phyloP scores from a whole-genome alignment of 2,888 invertebrate genomes.

The Orchestes rusci region DNA sequence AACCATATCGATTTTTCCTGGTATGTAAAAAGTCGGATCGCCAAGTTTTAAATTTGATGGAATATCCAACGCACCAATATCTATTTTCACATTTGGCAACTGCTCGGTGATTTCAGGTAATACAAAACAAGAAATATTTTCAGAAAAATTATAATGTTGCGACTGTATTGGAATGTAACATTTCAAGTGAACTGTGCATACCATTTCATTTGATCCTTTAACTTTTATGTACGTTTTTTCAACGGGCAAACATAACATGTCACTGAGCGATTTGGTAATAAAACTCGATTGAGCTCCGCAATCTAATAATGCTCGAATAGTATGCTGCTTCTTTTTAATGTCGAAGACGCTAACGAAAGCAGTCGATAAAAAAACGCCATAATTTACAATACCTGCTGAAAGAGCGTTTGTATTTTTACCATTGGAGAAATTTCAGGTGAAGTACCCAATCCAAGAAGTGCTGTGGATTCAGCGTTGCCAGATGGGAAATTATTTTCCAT shows the following conservation, averaged over 20 bases:
- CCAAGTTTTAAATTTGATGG: conserved; percentile 2
- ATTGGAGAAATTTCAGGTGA: not conserved
- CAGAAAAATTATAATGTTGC: not conserved
- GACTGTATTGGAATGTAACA: not conserved
- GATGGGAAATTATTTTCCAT: not conserved
- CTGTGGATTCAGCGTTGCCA: not conserved
- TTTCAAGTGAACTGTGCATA: not conserved
- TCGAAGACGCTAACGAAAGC: not conserved
- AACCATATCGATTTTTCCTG: conserved; percentile 10
- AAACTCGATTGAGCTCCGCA: not conserved
- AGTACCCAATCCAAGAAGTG: not conserved
- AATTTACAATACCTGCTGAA: not conserved
- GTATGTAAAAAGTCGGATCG: conserved; percentile 5
- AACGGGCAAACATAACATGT: not conserved
- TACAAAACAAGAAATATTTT: not conserved
- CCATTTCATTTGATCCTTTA: not conserved
- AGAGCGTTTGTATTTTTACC: not conserved
- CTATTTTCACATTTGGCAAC: not conserved
- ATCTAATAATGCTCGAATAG: not conserved
- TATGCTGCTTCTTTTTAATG: not conserved
- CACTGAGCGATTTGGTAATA: not conserved
- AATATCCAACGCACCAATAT: not conserved
- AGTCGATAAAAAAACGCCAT: not conserved
- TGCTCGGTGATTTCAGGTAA: no score
- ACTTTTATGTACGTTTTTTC: not conserved